Evolutionary conservation across 2,888 invertebrate genomes (phyloP), one percentile per base, ranked within the genome.

Genomic region (Drosophila melanocephala): DNA sequence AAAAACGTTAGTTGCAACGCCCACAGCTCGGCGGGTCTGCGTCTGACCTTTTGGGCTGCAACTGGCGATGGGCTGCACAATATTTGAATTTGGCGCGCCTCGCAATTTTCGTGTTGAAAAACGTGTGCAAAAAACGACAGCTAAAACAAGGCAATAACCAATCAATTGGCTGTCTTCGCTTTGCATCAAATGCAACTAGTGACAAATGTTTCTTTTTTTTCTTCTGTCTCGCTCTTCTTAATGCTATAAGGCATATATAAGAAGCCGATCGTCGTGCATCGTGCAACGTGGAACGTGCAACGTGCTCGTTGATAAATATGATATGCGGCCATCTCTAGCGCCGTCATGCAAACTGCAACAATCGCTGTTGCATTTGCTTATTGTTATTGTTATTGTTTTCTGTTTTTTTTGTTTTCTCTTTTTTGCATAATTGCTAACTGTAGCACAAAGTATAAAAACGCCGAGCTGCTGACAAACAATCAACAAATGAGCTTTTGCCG

Each of bases 361-460:
- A 70, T 65, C 58, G 67, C 61, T 51, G 59, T 55, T 58, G 70
- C 50, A 16, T 19, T 53, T 26, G 37, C 47, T 58, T 62, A 59
- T 60, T 73, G 60, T 51, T 72, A 59, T 60, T 72, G 58, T 71
- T 79, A 42, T 57, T 60, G 53, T 62, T 63, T 58, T 57, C 61
- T 32, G 75, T 53, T 14, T 39, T 47, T 30, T 19, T 26, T 26
- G 6, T 35, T 55, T 50, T 61, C 16, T 42, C 35, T 44, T 35
- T 61, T 87, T 84, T 87, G 84, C 82, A 87, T 90, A 90, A 90
- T 83, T 79, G 75, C 73, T 63, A 86, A 90, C 75, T 90, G 89
- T 87, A 87, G 90, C 87, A 90, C 78, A 81, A 73, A 74, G 75
- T 85, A 85, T 85, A 85, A 82, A 86, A 80, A 73, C 89, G 69